A percentile compares a stretch with the other conserved stretches of the same genome.
Conservation (phyloP, 2,113 vertebrate genomes). For the Hassar affinis region DNA sequence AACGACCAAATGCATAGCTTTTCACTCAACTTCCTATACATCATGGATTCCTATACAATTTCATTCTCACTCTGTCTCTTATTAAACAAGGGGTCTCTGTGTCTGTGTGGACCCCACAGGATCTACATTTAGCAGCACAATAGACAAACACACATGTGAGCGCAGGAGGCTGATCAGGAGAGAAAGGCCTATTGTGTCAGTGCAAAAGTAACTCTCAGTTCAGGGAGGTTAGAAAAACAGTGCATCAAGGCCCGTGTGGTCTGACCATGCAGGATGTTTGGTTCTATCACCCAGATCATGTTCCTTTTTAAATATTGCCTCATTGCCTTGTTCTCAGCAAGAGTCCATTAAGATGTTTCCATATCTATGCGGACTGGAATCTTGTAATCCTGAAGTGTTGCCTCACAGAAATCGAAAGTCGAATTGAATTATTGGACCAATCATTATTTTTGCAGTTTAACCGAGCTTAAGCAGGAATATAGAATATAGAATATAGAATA, state of each 20-base stretch:
- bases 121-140: conserved; percentile 35
- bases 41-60: too few species aligned
- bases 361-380: conserved; percentile 24
- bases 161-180: neutral
- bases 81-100: conserved; percentile 35
- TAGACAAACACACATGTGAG: conserved; percentile 47
- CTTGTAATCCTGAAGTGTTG: conserved; percentile 1
- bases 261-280: conserved; percentile 44
- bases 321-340: conserved; percentile 36
- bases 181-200: conserved; percentile 53
- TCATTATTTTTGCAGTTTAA: conserved; percentile 38
- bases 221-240: conserved; percentile 53
- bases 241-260: conserved; percentile 27
- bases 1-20: neutral
- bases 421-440: conserved; percentile 42
- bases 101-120: conserved; percentile 26
- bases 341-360: conserved; percentile 29
- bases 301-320: conserved; percentile 56
- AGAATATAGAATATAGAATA: too few species aligned
- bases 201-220: conserved; percentile 35
- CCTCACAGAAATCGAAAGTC: conserved; percentile 38
- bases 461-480: too few species aligned
- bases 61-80: neutral
- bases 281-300: conserved; percentile 41
- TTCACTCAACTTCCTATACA: too few species aligned